Percentiles rank a stretch among this genome's conserved stretches.
These are phyloP conservation scores for Anoplophora glabripennis DNA, from an alignment of 1,140 invertebrate genomes.

Conservation along the genomic window DNA sequence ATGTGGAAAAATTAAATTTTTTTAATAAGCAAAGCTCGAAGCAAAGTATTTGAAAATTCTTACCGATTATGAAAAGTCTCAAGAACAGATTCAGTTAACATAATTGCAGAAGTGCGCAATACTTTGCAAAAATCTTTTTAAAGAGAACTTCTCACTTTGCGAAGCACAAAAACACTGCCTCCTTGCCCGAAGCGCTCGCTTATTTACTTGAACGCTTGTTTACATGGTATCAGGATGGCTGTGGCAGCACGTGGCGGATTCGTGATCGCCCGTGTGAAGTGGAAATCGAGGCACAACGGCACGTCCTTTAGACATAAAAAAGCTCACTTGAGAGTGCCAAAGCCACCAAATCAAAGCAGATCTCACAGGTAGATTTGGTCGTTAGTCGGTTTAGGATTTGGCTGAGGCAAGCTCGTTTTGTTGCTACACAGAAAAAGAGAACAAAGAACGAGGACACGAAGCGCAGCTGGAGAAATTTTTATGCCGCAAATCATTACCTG, in stretches of 20 bases:
- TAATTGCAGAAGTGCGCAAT: background rate
- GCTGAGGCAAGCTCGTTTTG: no score
- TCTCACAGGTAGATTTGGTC: no score
- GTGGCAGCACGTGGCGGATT: conserved; percentile 2
- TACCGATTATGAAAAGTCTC: background rate
- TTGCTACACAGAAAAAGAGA: no score
- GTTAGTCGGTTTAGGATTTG: no score
- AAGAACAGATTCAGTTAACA: conserved; percentile 4
- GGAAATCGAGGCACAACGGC: no score
- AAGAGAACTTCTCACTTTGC: conserved; percentile 1
- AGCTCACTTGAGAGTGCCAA: no score
- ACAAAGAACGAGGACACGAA: no score
- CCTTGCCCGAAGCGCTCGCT: background rate
- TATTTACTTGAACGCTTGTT: conserved; percentile 7
- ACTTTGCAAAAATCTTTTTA: background rate
- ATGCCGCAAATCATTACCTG: no score
- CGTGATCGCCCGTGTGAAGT: background rate
- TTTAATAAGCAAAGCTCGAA: background rate
- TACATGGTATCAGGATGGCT: background rate
- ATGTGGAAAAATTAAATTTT: background rate
- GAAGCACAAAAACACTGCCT: conserved; percentile 4
- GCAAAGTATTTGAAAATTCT: background rate
- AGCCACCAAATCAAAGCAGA: no score
- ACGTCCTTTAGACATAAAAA: no score
- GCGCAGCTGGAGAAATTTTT: no score